These are phyloP conservation scores for Brachionus rubens DNA, from an alignment of 1,140 invertebrate species.

Conservation along the genomic window DNA sequence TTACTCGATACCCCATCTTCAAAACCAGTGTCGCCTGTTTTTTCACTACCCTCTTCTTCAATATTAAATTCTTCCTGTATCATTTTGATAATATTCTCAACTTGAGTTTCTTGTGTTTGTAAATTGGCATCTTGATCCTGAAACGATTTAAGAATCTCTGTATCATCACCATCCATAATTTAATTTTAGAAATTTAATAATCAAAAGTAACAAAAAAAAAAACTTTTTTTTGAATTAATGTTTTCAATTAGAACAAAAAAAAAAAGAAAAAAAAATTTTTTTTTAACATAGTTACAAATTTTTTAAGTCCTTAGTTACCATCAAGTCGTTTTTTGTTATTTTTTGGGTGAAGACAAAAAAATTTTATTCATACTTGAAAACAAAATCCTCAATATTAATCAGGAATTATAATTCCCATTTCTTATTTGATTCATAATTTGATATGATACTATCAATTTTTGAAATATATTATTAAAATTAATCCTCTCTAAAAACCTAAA, in stretches of 20 bases:
- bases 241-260: too few species aligned
- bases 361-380: too few species aligned
- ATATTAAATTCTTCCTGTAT: conserved; percentile 24
- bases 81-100: conserved; percentile 34
- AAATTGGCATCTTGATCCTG: conserved; percentile 17
- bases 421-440: too few species aligned
- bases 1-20: neutral
- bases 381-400: too few species aligned
- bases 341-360: too few species aligned
- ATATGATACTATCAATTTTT: too few species aligned
- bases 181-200: conserved; percentile 3
- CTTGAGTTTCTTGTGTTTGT: conserved; percentile 2
- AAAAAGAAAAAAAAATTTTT: too few species aligned
- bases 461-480: too few species aligned
- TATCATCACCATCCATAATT: conserved; percentile 6
- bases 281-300: too few species aligned
- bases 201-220: neutral
- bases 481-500: too few species aligned
- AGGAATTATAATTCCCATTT: too few species aligned
- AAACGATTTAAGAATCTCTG: neutral
- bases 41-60: neutral
- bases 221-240: too few species aligned
- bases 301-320: neutral
- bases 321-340: neutral
- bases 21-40: conserved; percentile 10